phyloP scores from a whole-genome alignment of 2,113 vertebrate genomes.

The Prionailurus viverrinus region DNA sequence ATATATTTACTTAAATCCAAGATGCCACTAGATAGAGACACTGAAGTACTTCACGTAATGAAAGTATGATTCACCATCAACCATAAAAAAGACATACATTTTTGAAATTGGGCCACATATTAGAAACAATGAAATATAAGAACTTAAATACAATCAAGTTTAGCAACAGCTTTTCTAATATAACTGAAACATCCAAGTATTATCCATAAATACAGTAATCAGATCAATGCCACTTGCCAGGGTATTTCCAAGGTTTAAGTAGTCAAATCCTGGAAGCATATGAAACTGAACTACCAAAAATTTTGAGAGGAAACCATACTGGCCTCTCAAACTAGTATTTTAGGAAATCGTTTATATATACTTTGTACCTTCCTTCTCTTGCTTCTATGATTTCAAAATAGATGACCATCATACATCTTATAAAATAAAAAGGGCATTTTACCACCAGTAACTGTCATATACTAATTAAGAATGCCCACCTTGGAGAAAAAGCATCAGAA shows the following conservation, averaged over 20 bases:
- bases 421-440: background rate
- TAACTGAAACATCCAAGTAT: background rate
- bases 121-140: background rate
- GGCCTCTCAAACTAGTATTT: background rate
- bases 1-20: background rate
- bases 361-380: background rate
- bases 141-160: background rate
- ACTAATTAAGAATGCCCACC: background rate
- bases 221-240: background rate
- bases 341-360: background rate
- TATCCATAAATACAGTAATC: background rate
- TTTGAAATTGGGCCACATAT: background rate
- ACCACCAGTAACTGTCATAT: background rate
- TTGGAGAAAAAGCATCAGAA: conserved; percentile 10
- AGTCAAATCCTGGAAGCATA: background rate
- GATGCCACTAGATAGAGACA: background rate
- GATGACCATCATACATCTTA: background rate
- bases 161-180: background rate
- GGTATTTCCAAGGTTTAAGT: background rate
- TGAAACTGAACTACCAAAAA: background rate
- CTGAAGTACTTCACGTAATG: background rate
- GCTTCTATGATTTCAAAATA: conserved; percentile 31
- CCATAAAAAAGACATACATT: background rate
- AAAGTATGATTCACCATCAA: background rate
- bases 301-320: background rate